Evolutionary conservation across 2,797 vertebrate genomes (phyloP).

Genomic region (Rhinoraja longicauda): DNA sequence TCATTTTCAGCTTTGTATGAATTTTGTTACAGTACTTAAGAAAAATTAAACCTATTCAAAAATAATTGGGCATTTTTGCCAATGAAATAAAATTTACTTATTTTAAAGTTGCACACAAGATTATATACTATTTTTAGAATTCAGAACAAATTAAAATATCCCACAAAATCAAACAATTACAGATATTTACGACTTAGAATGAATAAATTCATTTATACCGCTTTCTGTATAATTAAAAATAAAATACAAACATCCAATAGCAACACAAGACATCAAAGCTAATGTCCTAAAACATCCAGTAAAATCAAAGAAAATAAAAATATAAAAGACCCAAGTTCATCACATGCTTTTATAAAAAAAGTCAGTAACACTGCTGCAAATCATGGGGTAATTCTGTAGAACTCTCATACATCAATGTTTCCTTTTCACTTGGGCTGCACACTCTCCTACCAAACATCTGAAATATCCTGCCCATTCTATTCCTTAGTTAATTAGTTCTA

Average conservation of each 20-base stretch:
- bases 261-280: neutral
- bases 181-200: neutral
- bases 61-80: neutral
- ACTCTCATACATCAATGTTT: neutral
- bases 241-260: neutral
- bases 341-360: neutral
- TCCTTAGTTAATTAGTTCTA: neutral
- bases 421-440: neutral
- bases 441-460: neutral
- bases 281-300: neutral
- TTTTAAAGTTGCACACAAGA: neutral
- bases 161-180: neutral
- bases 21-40: neutral
- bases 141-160: neutral
- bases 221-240: neutral
- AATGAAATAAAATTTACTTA: neutral
- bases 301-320: neutral
- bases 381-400: neutral
- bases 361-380: neutral
- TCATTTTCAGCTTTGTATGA: neutral
- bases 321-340: neutral
- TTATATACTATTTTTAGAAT: neutral
- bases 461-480: neutral
- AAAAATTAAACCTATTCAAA: neutral
- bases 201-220: neutral